Base-by-base conservation (phyloP, 2,797 vertebrate genomes). In the Acomys russatus region DNA sequence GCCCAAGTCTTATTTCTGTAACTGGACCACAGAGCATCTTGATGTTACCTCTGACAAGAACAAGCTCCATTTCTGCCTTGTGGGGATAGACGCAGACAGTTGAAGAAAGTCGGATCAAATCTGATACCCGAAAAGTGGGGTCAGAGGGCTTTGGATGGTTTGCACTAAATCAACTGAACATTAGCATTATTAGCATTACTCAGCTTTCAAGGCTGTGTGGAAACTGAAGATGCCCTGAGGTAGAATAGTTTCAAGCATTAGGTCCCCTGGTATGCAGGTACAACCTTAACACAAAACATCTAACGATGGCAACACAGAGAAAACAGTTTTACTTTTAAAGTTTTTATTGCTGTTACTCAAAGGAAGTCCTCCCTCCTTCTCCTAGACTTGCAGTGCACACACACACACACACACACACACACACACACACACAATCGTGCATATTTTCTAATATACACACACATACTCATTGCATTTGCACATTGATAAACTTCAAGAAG, bases 21-120 rank as follows among this genome's bases (percentile, higher is more conserved):
- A 94, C 94, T 66, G 78, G 49, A 17, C 73, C 59, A 49, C 54
- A 96, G 90, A 97, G 70, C 35, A 87, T 74, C 90, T 93, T 93
- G 93, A 88, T 82, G 94, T 87, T 96, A 78, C 76, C 63, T 92
- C 74, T 97, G 93, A 97, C 5, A 94, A 93, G 96, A 96, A 87
- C 91, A 97, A 97, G 76, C 44, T 89, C 92, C 93, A 70, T 96
- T 96, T 95, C 85, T 91, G 86, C 91, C 88, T 79, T 25, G 3
- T 35, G 61, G 25, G 74, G 54, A 76, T 79, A 49, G 88, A 59
- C 33, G 63, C 54, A 54, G 28, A 63, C 70, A 22, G 17, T 91
- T 54, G 86, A 90, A 44, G 17, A 49, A 91, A 89, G 76, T 94
- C 38, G 74, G 66, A 90, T 70, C 0, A 4, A 90, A 85, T 49